Evolutionary conservation across 2,888 invertebrate genomes (phyloP), one percentile per base, ranked within the genome.

Genomic region (Sipunculus nudus): DNA sequence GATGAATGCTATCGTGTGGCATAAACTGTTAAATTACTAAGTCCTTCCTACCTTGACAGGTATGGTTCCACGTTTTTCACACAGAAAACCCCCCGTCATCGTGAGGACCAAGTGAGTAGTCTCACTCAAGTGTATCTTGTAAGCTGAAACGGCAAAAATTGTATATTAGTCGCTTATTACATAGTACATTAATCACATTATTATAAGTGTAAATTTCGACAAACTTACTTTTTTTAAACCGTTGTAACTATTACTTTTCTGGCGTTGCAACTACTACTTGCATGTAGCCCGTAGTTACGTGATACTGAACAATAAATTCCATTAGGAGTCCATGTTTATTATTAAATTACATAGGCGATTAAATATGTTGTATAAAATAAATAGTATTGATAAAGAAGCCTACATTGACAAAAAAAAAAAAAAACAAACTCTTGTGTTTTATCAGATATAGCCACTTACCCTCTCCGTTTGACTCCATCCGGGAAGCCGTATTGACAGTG

Each of bases 41-140:
- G 19, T 16, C 41, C 21, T 41, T 6, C 31, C 25, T 69, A 75
- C 78, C 74, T 78, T 78, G 1, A 78, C 67, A 21, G 74, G 73
- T 26, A 77, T 76, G 0, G 67, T 59, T 26, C 77, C 78, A 38
- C 76, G 48, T 46, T 59, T 55, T 48, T 72, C 72, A 25, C 72
- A 68, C 1, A 39, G 40, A 47, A 73, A 77, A 4, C 69, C 71
- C 3, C 71, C 72, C 38, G 58, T 43, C 29, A 63, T 67, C 1
- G 61, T 46, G n/a, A 78, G 64, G 19, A 71, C 68, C 2, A 47
- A 48, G 57, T 75, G 72, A 0, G 78, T 76, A n/a, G 55, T 63
- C 25, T 69, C 67, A 48, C 77, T 77, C 28, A 77, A 71, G 52
- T 78, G 78, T n/a, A 78, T 75, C 56, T 64, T 69, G 65, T 75